phyloP scores from a whole-genome alignment of 2,888 invertebrate genomes.

The Protonemura montana region DNA sequence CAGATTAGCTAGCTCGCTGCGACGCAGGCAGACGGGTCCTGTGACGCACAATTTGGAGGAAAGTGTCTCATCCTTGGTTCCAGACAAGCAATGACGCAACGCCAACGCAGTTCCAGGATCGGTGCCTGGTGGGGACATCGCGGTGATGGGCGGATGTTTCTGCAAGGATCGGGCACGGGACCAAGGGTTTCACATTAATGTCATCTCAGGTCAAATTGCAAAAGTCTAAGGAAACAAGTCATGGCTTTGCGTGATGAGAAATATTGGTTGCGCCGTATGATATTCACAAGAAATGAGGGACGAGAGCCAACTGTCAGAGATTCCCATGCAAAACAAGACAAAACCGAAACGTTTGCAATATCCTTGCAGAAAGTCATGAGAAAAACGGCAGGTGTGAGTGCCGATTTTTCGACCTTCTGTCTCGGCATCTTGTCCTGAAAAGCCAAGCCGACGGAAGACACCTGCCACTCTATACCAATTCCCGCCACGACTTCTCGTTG shows the following conservation, averaged over 20 bases:
- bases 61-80: not conserved
- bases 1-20: not conserved
- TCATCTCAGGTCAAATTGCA: not conserved
- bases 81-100: not conserved
- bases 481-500: not conserved
- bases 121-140: not conserved
- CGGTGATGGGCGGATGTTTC: not conserved
- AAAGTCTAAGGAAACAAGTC: not conserved
- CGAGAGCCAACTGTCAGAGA: not conserved
- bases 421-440: not conserved
- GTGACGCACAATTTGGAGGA: not conserved
- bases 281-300: not conserved
- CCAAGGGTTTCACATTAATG: not conserved
- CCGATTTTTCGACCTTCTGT: not conserved
- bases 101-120: not conserved
- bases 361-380: slow-evolving; percentile 7
- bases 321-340: not conserved
- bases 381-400: not conserved
- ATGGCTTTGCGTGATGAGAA: not conserved
- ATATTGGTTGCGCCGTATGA: not conserved
- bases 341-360: not conserved
- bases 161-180: not conserved
- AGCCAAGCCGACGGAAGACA: not conserved
- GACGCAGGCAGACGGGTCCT: not conserved
- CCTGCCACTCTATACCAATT: not conserved